Evolutionary conservation across 35 echinoderm and acorn worm species (phyloP).

Genomic region (Anneissia japonica): DNA sequence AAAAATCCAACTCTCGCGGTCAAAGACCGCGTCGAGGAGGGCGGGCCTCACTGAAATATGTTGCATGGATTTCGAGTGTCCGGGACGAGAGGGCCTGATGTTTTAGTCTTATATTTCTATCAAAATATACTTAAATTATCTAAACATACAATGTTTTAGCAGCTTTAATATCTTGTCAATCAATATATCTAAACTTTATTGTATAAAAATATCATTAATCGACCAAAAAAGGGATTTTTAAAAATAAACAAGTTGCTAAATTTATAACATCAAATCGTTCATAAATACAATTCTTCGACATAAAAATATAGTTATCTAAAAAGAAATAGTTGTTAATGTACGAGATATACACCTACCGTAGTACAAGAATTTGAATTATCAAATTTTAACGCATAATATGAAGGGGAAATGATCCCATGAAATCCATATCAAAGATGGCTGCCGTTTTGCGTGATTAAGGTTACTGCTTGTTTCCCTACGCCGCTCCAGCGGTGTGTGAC

Average conservation of each 20-base stretch:
- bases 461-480: not conserved
- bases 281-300: not conserved
- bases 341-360: not conserved
- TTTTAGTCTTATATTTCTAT: not conserved
- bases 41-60: not conserved
- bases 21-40: not conserved
- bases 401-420: not conserved
- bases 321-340: not conserved
- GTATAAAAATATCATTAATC: not conserved
- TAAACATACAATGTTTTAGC: not conserved
- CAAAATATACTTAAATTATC: not conserved
- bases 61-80: not conserved
- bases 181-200: not conserved
- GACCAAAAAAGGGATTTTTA: not conserved
- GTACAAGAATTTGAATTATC: not conserved
- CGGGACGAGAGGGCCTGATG: not conserved
- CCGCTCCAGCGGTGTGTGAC: not conserved
- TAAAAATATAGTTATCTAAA: not conserved
- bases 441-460: not conserved
- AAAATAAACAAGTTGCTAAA: not conserved
- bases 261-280: not conserved
- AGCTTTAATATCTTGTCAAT: not conserved
- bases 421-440: conserved; percentile 1
- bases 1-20: not conserved
- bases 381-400: not conserved